Conservation (phyloP, 2,113 vertebrate species). For the Cyphomyrus discorhynchus region DNA sequence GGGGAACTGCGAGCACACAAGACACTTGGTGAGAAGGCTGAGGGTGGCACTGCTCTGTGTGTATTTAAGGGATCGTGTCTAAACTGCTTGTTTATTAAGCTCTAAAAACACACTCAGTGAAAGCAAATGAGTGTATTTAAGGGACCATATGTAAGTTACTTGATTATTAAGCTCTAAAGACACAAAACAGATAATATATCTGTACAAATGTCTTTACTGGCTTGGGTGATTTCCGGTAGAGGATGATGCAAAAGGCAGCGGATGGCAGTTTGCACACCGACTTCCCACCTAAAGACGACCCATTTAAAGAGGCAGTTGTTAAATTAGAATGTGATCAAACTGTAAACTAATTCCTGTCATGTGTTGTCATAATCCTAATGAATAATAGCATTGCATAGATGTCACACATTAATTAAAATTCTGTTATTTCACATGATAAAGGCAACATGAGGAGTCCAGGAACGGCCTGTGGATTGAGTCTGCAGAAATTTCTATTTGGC, state of each 20-base stretch:
- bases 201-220: background rate
- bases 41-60: background rate
- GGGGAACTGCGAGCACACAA: conserved; percentile 72
- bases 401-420: background rate
- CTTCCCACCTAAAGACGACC: background rate
- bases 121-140: background rate
- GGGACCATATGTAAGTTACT: background rate
- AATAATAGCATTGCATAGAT: background rate
- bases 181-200: background rate
- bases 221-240: background rate
- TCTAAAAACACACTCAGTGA: background rate
- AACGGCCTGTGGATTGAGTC: background rate
- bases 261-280: background rate
- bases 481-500: background rate
- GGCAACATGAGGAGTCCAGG: background rate
- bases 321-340: background rate
- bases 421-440: background rate
- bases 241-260: background rate
- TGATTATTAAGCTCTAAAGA: background rate
- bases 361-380: background rate
- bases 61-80: background rate
- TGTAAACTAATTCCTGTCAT: background rate
- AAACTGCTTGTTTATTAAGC: background rate
- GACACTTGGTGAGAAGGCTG: background rate
- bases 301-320: background rate